Evolutionary conservation across 2,888 invertebrate genomes (phyloP).

Genomic region (Cylloceria caligata): DNA sequence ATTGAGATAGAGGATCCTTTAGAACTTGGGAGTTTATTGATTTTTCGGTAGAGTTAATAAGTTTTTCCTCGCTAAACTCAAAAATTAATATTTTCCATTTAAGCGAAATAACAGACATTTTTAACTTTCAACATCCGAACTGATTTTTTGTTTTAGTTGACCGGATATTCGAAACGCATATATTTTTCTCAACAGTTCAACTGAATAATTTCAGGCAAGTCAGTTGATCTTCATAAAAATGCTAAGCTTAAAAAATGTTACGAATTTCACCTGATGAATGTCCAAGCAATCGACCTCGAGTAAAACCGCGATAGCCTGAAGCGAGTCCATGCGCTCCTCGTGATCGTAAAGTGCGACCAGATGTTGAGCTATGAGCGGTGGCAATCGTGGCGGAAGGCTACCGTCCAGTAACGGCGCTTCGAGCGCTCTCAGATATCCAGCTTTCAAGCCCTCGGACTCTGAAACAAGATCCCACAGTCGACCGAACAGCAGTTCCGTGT

Average conservation of each 20-base stretch:
- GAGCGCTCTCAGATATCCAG: conserved; percentile 88
- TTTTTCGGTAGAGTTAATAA: too few relatives aligned
- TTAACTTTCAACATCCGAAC: too few relatives aligned
- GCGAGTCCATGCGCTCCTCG: conserved; percentile 87
- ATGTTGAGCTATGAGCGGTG: conserved; percentile 88
- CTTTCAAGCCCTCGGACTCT: conserved; percentile 87
- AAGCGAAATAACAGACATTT: too few relatives aligned
- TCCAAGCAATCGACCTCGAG: conserved; percentile 88
- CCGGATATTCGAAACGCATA: too few relatives aligned
- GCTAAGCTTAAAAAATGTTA: too few relatives aligned
- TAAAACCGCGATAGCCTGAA: conserved; percentile 90
- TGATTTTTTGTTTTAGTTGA: too few relatives aligned
- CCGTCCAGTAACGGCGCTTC: conserved; percentile 87
- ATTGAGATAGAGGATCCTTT: neutral
- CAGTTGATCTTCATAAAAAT: too few relatives aligned
- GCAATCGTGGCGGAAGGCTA: conserved; percentile 86
- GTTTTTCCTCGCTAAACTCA: too few relatives aligned
- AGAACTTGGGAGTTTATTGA: too few relatives aligned
- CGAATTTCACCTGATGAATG: conserved; percentile 88
- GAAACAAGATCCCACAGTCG: conserved; percentile 86
- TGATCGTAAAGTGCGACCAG: conserved; percentile 89
- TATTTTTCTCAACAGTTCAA: too few relatives aligned
- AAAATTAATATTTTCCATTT: too few relatives aligned
- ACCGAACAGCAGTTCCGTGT: conserved; percentile 85
- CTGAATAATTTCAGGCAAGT: too few relatives aligned